A percentile compares a stretch with the other conserved stretches of the same genome.
Conservation (phyloP, 1,140 invertebrate species). For the Brachionus manjavacas region DNA sequence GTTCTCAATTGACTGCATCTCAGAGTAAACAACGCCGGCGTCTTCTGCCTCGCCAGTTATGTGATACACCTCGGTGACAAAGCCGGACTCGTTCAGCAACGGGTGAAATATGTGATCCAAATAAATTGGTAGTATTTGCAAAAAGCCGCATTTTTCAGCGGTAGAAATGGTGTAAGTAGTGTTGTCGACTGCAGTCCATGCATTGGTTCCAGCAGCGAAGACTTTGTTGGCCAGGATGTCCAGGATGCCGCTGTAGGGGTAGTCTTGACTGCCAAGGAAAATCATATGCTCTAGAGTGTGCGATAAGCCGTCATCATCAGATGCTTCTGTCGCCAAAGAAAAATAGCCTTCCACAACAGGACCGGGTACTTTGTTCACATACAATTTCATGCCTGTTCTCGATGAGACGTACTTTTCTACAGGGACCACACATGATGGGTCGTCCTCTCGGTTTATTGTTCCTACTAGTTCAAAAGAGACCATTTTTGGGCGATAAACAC, state of each 20-base stretch:
- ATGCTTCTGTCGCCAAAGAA: slow-evolving; percentile 75
- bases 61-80: slow-evolving; percentile 83
- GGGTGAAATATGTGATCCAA: slow-evolving; percentile 82
- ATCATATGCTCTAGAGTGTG: slow-evolving; percentile 87
- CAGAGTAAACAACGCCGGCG: slow-evolving; percentile 85
- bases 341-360: slow-evolving; percentile 80
- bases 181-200: slow-evolving; percentile 72
- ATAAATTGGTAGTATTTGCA: slow-evolving; percentile 80
- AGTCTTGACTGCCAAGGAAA: slow-evolving; percentile 80
- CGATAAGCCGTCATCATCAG: slow-evolving; percentile 83
- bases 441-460: slow-evolving; percentile 44
- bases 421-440: slow-evolving; percentile 59
- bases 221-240: slow-evolving; percentile 82
- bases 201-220: slow-evolving; percentile 82
- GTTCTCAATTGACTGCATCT: slow-evolving; percentile 82
- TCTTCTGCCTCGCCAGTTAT: slow-evolving; percentile 74
- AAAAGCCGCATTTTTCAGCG: slow-evolving; percentile 77
- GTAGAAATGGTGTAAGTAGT: slow-evolving; percentile 82
- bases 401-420: slow-evolving; percentile 75
- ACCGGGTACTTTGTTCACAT: slow-evolving; percentile 75
- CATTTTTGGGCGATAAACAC: neutral
- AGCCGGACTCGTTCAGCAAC: slow-evolving; percentile 71
- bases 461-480: slow-evolving; percentile 43
- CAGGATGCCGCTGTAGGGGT: slow-evolving; percentile 79
- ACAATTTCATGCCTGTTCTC: slow-evolving; percentile 71